Percentiles rank a stretch among this genome's conserved stretches.
These are phyloP conservation scores for Ceratothoa steindachneri DNA, from an alignment of 2,888 invertebrate species.

Conservation along the genomic window DNA sequence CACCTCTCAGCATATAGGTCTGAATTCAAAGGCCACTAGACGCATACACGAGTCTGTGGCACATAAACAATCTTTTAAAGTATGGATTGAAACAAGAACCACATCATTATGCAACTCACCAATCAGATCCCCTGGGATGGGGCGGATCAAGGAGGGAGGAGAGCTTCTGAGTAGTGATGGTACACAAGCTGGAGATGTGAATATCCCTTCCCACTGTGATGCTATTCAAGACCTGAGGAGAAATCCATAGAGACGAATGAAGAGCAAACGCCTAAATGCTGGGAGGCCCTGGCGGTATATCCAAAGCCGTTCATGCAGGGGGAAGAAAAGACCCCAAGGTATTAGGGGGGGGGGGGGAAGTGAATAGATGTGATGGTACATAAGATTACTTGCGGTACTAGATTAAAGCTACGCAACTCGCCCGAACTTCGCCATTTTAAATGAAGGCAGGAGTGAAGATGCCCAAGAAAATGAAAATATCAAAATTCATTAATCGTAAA, in stretches of 20 bases:
- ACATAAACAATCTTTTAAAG: no score
- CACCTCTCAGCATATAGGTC: no score
- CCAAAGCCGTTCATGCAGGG: neutral
- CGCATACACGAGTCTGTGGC: no score
- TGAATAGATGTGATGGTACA: neutral
- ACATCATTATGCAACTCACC: no score
- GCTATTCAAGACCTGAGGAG: constrained; percentile 33
- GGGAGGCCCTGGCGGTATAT: neutral
- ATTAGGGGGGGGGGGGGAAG: neutral
- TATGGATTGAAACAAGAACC: neutral
- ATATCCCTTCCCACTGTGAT: constrained; percentile 36
- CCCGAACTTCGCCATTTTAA: no score
- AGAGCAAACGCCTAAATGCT: neutral
- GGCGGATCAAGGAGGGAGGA: constrained; percentile 46
- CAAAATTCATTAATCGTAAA: no score
- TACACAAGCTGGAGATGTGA: constrained; percentile 35
- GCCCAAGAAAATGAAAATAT: no score
- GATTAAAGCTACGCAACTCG: no score
- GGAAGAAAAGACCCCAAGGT: neutral
- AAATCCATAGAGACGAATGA: neutral
- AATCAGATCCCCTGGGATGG: constrained; percentile 43
- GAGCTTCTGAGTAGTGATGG: constrained; percentile 39
- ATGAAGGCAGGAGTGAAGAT: no score
- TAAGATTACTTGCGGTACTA: no score
- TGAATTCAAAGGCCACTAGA: no score